These are phyloP conservation scores for Ctenopoma kingsleyae DNA, from an alignment of 2,797 vertebrate genomes.

Conservation along the genomic window DNA sequence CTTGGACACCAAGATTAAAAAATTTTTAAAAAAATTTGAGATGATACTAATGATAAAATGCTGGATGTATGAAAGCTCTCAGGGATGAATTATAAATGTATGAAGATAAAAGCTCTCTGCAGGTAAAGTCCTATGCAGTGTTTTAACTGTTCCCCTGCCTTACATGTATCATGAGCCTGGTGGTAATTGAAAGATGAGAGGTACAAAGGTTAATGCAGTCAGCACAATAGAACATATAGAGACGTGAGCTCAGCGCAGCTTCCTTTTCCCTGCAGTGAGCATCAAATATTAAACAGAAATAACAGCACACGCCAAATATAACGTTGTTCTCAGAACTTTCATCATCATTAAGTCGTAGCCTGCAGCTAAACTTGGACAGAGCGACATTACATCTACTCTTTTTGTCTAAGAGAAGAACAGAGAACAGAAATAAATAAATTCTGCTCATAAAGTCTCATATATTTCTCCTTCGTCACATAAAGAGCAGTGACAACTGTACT, in stretches of 20 bases:
- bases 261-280: conserved; percentile 12
- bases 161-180: not conserved
- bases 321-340: conserved; percentile 33
- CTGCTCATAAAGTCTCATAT: too few species aligned
- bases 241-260: too few species aligned
- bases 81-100: too few species aligned
- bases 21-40: too few species aligned
- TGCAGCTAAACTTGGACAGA: conserved; percentile 19
- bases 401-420: not conserved
- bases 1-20: too few species aligned
- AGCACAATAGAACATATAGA: not conserved
- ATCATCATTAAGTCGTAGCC: conserved; percentile 39
- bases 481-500: not conserved
- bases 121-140: too few species aligned
- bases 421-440: too few species aligned
- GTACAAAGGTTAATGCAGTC: conserved; percentile 2
- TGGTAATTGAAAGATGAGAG: conserved; percentile 10
- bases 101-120: too few species aligned
- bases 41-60: too few species aligned
- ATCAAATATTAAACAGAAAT: conserved; percentile 58
- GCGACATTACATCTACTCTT: conserved; percentile 11
- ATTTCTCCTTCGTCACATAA: too few species aligned
- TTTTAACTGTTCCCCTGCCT: too few species aligned
- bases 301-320: conserved; percentile 62
- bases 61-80: too few species aligned